Base-by-base conservation (phyloP, 2,113 vertebrate species). In the Lichenostomus cassidix region DNA sequence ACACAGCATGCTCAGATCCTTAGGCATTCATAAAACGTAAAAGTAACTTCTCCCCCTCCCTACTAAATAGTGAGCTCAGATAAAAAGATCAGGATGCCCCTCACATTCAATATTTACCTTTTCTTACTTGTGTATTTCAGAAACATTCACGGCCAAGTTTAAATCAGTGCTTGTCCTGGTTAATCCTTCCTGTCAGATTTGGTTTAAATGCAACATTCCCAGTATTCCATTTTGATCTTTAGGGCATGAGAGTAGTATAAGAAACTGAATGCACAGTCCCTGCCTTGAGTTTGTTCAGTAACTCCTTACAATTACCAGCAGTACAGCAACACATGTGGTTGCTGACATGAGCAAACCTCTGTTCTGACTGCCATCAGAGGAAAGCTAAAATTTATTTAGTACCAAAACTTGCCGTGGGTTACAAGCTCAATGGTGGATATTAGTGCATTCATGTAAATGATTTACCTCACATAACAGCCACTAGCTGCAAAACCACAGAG, bases 1-100 rank as follows among this genome's bases (percentile, higher is more conserved):
- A 95, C 82, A 80, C 92, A 97, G 95, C 97, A 97, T 96, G 96
- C 96, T 97, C 95, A 91, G 91, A 91, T 79, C 82, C 95, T 83
- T 35, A 94, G 71, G 75, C 91, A 90, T 79, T 96, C 76, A 90
- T 67, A 82, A 87, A 97, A 96, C 82, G 75, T 71, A 91, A 94
- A 95, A 95, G 83, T 71, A 77, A 92, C 73, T 71, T 83, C 50
- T 67, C 53, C 27, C 20, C 18, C 35, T 81, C 76, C 58, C 65
- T 89, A 35, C 71, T 52, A 17, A 77, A 29, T 12, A 87, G 67
- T 39, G 73, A 84, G 62, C 52, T 77, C 65, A 31, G 25, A 78
- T 78, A 75, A 90, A 95, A 96, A 73, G 27, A 74, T 83, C 65
- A 88, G 93, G 79, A 93, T 90, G 60, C 60, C 62, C 35, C 47